Evolutionary conservation across 1,140 invertebrate genomes (phyloP), one percentile per base, ranked within the genome.

Genomic region (Meloidogyne exigua): DNA sequence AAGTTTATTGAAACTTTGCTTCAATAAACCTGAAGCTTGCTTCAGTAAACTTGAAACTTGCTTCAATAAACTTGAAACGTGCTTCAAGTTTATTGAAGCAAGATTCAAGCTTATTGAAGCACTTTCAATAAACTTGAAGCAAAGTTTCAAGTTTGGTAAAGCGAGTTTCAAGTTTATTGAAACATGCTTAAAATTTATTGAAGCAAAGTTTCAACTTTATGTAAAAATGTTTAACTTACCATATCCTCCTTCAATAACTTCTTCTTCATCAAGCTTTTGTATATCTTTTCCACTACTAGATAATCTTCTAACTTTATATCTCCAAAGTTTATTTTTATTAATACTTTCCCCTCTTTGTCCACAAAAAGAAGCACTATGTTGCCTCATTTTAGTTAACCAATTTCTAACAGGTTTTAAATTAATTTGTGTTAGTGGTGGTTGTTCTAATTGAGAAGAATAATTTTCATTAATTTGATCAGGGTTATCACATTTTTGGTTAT

Each of bases 391-490:
- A 21, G 49, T 21, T n/a, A 57, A 57, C 49, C 49, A 57, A n/a
- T 57, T 57, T n/a, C n/a, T 57, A 9, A 57, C 49, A 7, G 49
- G 49, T 57, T 5, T 57, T 57, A 57, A 57, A 15, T n/a, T 57
- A 57, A 57, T 9, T 57, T 44, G 42, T 15, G 36, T 0, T 39
- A 9, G 36, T 39, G 4, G 36, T 44, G 15, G 49, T 57, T 7
- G 18, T 57, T 57, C 18, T 18, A 62, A 36, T 5, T 39, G 69
- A 18, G 69, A 36, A 39, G 36, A 57, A 26, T n/a, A 21, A 28
- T 44, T 44, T 5, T 44, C 69, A 25, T 73, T 65, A 5, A 73
- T 10, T 36, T 64, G 72, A 18, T 73, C 72, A 13, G 57, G 72
- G 18, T 73, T 36, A 28, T 36, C 72, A 36, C 39, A 39, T 36